Conservation (phyloP, 2,113 vertebrate genomes). For the Progne subis region DNA sequence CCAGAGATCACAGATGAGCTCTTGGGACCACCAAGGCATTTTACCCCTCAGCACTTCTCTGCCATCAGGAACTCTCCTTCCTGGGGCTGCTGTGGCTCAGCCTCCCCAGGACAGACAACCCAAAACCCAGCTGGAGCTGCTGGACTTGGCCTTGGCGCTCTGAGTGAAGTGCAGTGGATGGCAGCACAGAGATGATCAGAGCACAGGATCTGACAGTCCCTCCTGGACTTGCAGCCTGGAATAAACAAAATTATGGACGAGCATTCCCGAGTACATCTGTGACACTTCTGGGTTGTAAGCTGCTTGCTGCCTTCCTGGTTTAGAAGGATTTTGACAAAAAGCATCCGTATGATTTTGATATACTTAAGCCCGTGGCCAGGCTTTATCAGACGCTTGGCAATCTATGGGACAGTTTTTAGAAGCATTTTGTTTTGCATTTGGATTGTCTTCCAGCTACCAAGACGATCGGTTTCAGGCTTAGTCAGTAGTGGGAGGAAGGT, state of each 20-base stretch:
- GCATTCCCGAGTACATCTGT: background rate
- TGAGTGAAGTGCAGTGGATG: background rate
- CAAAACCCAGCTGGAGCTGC: background rate
- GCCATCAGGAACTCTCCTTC: background rate
- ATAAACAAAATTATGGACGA: background rate
- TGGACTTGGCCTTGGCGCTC: background rate
- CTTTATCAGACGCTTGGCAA: background rate
- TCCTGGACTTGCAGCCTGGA: constrained; percentile 22
- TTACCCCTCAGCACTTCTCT: background rate
- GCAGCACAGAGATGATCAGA: background rate
- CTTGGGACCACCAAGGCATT: background rate
- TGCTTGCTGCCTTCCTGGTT: background rate
- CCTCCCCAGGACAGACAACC: background rate
- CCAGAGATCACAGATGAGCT: background rate
- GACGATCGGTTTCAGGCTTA: background rate
- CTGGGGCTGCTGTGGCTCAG: background rate
- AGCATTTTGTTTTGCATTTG: background rate
- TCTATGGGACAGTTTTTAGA: background rate
- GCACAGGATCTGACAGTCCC: constrained; percentile 32
- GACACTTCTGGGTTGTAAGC: background rate
- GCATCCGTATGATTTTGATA: background rate
- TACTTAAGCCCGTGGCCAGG: background rate
- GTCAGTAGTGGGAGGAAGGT: background rate
- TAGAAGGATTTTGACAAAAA: background rate
- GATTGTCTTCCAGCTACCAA: background rate